Percentiles rank a stretch among this genome's conserved stretches.
Conservation (phyloP, 2,797 vertebrate species). For the Avahi laniger region DNA sequence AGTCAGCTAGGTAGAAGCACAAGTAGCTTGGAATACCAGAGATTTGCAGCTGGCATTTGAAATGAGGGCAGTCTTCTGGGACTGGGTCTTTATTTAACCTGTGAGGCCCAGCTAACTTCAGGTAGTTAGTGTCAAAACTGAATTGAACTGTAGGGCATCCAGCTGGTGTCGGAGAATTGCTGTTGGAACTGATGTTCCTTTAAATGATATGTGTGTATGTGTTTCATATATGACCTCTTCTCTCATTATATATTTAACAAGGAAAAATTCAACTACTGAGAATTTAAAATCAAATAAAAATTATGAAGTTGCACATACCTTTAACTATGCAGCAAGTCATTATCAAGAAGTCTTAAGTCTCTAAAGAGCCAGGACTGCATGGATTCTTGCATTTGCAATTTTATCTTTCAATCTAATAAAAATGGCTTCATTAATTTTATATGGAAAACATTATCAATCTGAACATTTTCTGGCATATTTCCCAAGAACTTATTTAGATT, state of each 20-base stretch:
- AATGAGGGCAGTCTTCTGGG: not conserved
- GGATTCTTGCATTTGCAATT: slow-evolving; percentile 92
- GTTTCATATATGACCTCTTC: not conserved
- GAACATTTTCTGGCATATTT: slow-evolving; percentile 92
- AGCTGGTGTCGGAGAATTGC: not conserved
- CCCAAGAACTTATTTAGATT: slow-evolving; percentile 93
- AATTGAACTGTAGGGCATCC: not conserved
- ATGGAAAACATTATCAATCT: slow-evolving; percentile 92
- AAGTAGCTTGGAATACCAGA: not conserved
- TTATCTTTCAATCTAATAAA: slow-evolving; percentile 91
- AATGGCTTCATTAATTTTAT: slow-evolving; percentile 92
- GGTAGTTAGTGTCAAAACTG: not conserved
- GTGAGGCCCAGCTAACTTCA: not conserved
- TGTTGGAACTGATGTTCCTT: not conserved
- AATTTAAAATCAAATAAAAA: not conserved
- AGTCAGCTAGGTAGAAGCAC: not conserved
- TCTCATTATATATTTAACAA: not conserved
- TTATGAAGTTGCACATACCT: slow-evolving; percentile 81
- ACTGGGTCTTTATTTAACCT: not conserved
- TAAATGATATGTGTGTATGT: not conserved
- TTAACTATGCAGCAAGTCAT: slow-evolving; percentile 90
- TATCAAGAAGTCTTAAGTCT: slow-evolving; percentile 91
- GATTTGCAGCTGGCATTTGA: not conserved
- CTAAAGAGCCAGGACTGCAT: slow-evolving; percentile 91
- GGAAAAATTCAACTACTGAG: not conserved